These are phyloP conservation scores for Scelioninae gen. 2 DNA, from an alignment of 2,888 invertebrate genomes.

Conservation along the genomic window DNA sequence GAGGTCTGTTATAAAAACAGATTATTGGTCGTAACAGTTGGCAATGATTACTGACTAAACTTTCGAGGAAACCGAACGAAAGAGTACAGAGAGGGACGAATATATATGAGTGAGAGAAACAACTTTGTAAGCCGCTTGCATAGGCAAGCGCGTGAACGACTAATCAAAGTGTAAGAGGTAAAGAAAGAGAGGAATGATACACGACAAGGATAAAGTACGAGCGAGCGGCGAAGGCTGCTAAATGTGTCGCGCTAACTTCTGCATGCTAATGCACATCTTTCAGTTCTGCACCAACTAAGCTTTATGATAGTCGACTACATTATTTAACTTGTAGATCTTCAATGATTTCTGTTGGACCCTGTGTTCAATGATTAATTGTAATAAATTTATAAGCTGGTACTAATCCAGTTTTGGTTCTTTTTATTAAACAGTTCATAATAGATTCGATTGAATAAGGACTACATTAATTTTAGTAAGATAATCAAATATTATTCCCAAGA, in stretches of 20 bases:
- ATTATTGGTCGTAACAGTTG: slow-evolving; percentile 60
- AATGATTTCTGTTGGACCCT: slow-evolving; percentile 33
- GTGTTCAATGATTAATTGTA: slow-evolving; percentile 35
- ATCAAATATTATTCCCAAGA: too few species aligned
- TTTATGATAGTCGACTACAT: slow-evolving; percentile 63
- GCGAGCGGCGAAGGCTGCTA: slow-evolving; percentile 61
- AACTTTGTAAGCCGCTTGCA: slow-evolving; percentile 18
- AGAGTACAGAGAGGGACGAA: slow-evolving; percentile 33
- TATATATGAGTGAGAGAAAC: slow-evolving; percentile 43
- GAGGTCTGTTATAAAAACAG: slow-evolving; percentile 61
- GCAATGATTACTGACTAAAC: slow-evolving; percentile 48
- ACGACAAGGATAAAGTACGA: slow-evolving; percentile 32
- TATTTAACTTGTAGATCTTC: slow-evolving; percentile 65
- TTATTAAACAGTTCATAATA: too few species aligned
- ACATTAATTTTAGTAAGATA: too few species aligned
- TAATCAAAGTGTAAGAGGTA: slow-evolving; percentile 39
- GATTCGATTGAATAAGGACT: too few species aligned
- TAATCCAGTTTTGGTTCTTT: not conserved
- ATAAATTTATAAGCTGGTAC: slow-evolving; percentile 33
- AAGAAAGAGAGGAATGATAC: slow-evolving; percentile 32
- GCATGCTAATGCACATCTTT: slow-evolving; percentile 72
- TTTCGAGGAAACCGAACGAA: slow-evolving; percentile 45
- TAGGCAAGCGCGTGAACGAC: slow-evolving; percentile 54
- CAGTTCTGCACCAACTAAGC: slow-evolving; percentile 65
- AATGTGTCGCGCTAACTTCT: slow-evolving; percentile 70